phyloP scores from a whole-genome alignment of 2,797 vertebrate genomes.

The Hydrophis major region DNA sequence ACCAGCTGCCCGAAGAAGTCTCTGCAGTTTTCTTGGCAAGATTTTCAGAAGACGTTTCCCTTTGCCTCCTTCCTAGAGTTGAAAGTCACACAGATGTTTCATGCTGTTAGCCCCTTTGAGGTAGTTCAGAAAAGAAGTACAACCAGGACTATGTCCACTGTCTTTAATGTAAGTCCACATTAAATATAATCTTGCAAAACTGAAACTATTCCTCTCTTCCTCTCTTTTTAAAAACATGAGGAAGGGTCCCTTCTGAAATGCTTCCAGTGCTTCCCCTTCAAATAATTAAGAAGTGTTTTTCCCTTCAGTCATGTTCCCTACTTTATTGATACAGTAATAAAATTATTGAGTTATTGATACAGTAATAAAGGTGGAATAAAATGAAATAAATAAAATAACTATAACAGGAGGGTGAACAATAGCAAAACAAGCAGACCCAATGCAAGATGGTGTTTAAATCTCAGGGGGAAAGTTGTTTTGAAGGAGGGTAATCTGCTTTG shows the following conservation, averaged over 20 bases:
- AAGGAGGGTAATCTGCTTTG: not conserved
- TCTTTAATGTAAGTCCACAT: not conserved
- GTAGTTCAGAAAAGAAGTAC: not conserved
- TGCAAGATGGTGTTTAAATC: not conserved
- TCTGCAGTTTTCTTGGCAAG: not conserved
- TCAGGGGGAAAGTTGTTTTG: not conserved
- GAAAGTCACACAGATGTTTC: not conserved
- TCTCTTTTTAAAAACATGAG: not conserved
- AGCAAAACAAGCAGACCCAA: not conserved
- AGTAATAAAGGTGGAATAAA: not conserved
- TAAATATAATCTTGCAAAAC: not conserved
- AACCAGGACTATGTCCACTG: not conserved
- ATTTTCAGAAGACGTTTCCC: not conserved
- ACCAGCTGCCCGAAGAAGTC: not conserved
- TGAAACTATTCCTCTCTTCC: not conserved
- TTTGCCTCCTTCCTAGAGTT: not conserved
- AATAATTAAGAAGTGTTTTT: not conserved
- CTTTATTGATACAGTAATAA: not conserved
- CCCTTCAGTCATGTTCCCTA: not conserved
- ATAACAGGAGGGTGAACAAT: not conserved
- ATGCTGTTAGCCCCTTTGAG: not conserved
- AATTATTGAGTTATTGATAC: not conserved
- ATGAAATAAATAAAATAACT: not conserved
- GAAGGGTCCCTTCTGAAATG: no score
- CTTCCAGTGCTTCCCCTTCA: not conserved